Base-by-base conservation (phyloP, 2,797 vertebrate genomes). In the Tokudaia tokunoshimensis region DNA sequence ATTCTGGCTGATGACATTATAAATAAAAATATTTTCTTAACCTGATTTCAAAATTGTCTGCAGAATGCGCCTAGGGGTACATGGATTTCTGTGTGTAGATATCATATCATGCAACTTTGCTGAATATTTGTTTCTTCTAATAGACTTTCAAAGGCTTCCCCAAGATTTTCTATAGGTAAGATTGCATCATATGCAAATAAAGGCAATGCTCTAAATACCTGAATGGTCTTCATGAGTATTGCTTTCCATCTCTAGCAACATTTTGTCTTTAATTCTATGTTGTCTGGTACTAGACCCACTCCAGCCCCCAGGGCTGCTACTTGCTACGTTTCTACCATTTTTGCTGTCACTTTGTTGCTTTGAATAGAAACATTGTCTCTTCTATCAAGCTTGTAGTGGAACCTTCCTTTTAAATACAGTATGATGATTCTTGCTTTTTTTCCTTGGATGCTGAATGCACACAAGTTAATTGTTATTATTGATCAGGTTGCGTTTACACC, bases 241-340 rank as follows among this genome's bases (percentile, higher is more conserved):
- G 22, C 13, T 89, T 70, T 67, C 76, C 37, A 55, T 89, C 34
- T 65, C 52, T 57, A 57, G 63, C 61, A 81, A 88, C 4, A 41
- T 81, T 97, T 92, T 74, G n/a, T 61, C 82, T 92, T 72, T 41
- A 74, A 92, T 9, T 89, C 59, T 93, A 31, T 74, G 91, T 55
- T 76, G 11, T 82, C 75, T 83, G 55, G 55, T 89, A 41, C 34
- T 90, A 81, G 44, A 19, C 50, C 15, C 5, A 57, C 9, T 63
- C 31, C 15, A 79, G 41, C 61, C 91, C 34, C 92, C 26, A 6
- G 6, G 55, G 37, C 67, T 89, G 37, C 17, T 85, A 9, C 91
- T 90, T 74, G 31, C 29, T 31, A 47, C n/a, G 67, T 61, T 65
- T 52, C 44, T 24, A 83, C 50, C 14, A 29, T n/a, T 74, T 85